Base-by-base conservation (phyloP, 2,888 invertebrate genomes). In the Melieria omissa region DNA sequence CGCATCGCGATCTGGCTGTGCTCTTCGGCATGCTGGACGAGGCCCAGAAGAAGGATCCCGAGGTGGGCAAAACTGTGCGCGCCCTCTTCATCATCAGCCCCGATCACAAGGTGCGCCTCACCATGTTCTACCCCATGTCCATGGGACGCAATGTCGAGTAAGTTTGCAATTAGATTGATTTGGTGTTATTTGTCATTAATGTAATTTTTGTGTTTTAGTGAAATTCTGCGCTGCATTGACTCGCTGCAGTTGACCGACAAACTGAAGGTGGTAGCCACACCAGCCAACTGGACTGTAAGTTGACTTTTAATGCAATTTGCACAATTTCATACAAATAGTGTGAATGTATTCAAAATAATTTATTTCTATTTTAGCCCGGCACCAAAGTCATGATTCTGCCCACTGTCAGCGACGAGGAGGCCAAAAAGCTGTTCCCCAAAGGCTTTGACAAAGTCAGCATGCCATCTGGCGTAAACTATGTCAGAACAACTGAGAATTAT, bases 111-210 rank as follows among this genome's bases (percentile, higher is more conserved):
- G 88, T 96, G 68, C 92, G 94, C 79, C 87, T 95, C 49, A 92
- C 93, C 65, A 93, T 96, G 90, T 90, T 92, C 72, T 96, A 96
- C 85, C 96, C 96, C 42, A 92, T 92, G 70, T 94, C 95, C 3
- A 95, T 94, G 42, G 96, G 96, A 57, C 89, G 96, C 76, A 95
- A 95, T 87, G 94, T 95, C 77, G 92, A 93, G 94, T 94, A 42
- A 71, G 65, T 71, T 64, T 4, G 3, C 6, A 4, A 49, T 9
- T 16, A 5, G 0, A 55, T 54, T 42, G 10, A 54, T 29, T 2
- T 29, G 29, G 29, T 29, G 29, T 29, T 29, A 29, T 29, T 92
- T 57, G 89, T 91, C 42, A 91, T 92, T 69, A 89, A 41, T 41
- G 1, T 4, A 49, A 49, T 52, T 55, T 63, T 67, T 4, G 41